These are phyloP conservation scores for Henricia sp. DNA, from an alignment of 53 echinoderm and acorn worm species.

Conservation along the genomic window DNA sequence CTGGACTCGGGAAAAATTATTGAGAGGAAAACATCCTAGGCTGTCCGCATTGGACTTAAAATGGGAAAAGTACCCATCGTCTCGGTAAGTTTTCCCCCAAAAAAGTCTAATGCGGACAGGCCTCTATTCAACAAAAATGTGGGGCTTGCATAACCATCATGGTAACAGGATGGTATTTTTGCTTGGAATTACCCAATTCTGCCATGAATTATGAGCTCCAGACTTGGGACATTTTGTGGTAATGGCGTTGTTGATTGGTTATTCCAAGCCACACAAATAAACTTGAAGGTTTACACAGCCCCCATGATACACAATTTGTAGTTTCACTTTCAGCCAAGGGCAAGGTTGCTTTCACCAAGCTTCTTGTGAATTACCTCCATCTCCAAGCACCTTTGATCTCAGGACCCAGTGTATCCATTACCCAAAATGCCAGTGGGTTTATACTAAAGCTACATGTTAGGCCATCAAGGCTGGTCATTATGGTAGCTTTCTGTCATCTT, in stretches of 20 bases:
- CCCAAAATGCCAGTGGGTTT: slow-evolving; percentile 23
- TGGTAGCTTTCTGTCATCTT: slow-evolving; percentile 29
- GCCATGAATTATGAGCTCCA: no score
- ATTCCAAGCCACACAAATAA: slow-evolving; percentile 11
- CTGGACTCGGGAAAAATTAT: no score
- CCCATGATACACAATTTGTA: slow-evolving; percentile 21
- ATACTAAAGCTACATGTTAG: background rate
- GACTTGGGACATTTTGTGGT: no score
- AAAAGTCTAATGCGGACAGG: no score
- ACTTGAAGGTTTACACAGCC: background rate
- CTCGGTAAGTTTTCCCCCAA: no score
- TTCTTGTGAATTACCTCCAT: background rate
- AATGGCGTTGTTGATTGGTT: background rate
- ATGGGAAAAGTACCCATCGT: no score
- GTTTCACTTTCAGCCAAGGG: slow-evolving; percentile 29
- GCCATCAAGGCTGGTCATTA: slow-evolving; percentile 22
- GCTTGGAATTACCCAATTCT: no score
- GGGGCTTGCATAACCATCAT: no score
- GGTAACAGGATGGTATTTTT: no score
- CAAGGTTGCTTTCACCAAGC: background rate
- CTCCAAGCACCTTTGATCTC: slow-evolving; percentile 14
- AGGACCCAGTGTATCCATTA: background rate
- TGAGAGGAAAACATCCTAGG: no score
- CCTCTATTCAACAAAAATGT: no score
- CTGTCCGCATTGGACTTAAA: no score